phyloP scores from a whole-genome alignment of 2,797 vertebrate genomes.

The Siniperca obscura region DNA sequence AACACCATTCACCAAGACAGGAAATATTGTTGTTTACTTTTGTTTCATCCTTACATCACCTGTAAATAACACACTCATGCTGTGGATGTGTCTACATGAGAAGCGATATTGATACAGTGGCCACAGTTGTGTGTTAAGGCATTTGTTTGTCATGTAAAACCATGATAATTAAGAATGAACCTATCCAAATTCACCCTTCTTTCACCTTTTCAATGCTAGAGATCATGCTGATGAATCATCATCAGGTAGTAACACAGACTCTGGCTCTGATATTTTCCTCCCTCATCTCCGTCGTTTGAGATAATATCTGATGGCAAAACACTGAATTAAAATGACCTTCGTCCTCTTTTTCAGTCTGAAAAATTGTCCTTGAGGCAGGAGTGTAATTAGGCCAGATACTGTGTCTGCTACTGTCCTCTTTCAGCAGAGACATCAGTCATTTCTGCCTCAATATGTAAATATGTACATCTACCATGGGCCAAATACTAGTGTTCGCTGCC shows the following conservation, averaged over 20 bases:
- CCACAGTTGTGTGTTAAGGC: background rate
- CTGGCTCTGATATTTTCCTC: constrained; percentile 18
- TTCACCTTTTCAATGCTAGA: background rate
- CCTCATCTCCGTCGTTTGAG: constrained; percentile 40
- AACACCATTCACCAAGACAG: background rate
- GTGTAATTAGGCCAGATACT: constrained; percentile 61
- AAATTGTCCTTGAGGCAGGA: constrained; percentile 60
- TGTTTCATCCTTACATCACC: background rate
- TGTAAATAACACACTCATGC: background rate
- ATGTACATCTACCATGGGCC: background rate
- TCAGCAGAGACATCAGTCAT: constrained; percentile 18
- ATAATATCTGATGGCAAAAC: constrained; percentile 57
- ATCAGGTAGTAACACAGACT: background rate
- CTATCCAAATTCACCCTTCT: background rate
- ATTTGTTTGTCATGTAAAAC: constrained; percentile 3
- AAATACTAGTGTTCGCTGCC: background rate
- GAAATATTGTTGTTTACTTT: constrained; percentile 24
- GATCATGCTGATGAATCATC: constrained; percentile 29
- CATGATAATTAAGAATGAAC: background rate
- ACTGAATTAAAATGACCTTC: constrained; percentile 63
- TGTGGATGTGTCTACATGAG: background rate
- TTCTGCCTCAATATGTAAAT: constrained; percentile 8
- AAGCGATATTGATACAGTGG: background rate
- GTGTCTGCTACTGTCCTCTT: constrained; percentile 36
- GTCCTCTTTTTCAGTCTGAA: constrained; percentile 31